Base-by-base conservation (phyloP, 2,113 vertebrate genomes). In the Collichthys lucidus region DNA sequence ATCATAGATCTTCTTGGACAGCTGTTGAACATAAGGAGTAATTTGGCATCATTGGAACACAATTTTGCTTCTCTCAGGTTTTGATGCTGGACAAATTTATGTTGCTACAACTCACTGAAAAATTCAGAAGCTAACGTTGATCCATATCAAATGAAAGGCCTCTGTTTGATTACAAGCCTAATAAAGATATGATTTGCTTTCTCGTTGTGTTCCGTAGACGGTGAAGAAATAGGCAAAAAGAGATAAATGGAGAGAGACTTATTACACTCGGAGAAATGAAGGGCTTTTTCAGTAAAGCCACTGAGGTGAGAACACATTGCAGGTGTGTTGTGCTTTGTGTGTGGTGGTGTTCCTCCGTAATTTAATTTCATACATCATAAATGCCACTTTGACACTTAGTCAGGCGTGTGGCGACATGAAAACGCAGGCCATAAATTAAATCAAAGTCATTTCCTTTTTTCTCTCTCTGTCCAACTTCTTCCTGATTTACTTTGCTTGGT, bases 281-380 rank as follows among this genome's bases (percentile, higher is more conserved):
- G 74, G 29, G 26, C 56, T 68, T 69, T 87, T 87, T 88, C 80
- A 80, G 80, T 62, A 62, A 79, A 92, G 79, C 82, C 50, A 55
- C 73, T 75, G 84, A 87, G 87, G 77, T 91, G 86, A 77, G 77
- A 84, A 84, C 46, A 74, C 80, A 82, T 62, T 72, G 68, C 84
- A 91, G 90, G 86, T 92, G 88, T 85, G 89, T 85, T 86, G 83
- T 80, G 79, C 80, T 89, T 90, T 92, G 86, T 92, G 89, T 89
- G 85, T 77, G 86, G 79, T 55, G 78, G 73, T 93, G 82, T 92
- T 94, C 83, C 86, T 90, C 77, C 61, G 78, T 94, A 91, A 94
- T 95, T 93, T 93, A 92, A 95, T 94, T 95, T 94, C 92, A 94
- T 94, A 93, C 94, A 93, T 94, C 93, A 94, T 95, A 94, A 94